Evolutionary conservation across 2,888 invertebrate species (phyloP).

Genomic region (Acrobasis consociella): DNA sequence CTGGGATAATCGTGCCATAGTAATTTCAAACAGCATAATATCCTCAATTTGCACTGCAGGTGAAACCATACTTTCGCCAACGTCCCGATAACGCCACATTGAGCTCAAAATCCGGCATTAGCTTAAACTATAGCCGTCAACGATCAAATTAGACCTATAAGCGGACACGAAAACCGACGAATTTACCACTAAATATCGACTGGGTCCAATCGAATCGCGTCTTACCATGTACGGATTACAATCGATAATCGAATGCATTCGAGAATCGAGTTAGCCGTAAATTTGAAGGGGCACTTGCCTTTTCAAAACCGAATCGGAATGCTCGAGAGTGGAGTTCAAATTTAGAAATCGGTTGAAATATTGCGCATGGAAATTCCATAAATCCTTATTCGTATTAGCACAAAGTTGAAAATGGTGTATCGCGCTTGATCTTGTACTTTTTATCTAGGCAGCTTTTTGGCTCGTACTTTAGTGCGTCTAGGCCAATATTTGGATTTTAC

Average conservation of each 20-base stretch:
- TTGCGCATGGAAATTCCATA: slow-evolving; percentile 38
- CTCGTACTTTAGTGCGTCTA: slow-evolving; percentile 43
- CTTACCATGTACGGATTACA: slow-evolving; percentile 38
- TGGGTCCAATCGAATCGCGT: slow-evolving; percentile 34
- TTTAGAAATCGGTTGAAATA: slow-evolving; percentile 60
- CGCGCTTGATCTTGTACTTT: slow-evolving; percentile 38
- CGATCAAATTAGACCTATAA: slow-evolving; percentile 52
- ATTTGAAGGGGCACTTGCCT: slow-evolving; percentile 65
- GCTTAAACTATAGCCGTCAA: slow-evolving; percentile 39
- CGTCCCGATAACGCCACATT: slow-evolving; percentile 24
- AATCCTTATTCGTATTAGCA: slow-evolving; percentile 26
- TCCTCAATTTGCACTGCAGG: slow-evolving; percentile 1
- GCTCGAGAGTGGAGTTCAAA: slow-evolving; percentile 57
- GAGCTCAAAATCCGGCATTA: slow-evolving; percentile 30
- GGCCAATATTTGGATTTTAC: slow-evolving; percentile 49
- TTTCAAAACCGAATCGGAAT: slow-evolving; percentile 65
- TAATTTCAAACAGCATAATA: background rate
- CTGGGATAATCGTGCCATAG: too few species aligned
- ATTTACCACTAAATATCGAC: slow-evolving; percentile 31
- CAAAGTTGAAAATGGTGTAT: slow-evolving; percentile 39
- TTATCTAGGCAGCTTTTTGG: slow-evolving; percentile 39
- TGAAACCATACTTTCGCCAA: slow-evolving; percentile 17
- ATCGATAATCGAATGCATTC: slow-evolving; percentile 43
- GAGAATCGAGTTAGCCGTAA: slow-evolving; percentile 48
- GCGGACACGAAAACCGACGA: slow-evolving; percentile 35